A percentile compares a stretch with the other conserved stretches of the same genome.
phyloP scores from a whole-genome alignment of 1,140 invertebrate genomes.

The Drusus annulatus region DNA sequence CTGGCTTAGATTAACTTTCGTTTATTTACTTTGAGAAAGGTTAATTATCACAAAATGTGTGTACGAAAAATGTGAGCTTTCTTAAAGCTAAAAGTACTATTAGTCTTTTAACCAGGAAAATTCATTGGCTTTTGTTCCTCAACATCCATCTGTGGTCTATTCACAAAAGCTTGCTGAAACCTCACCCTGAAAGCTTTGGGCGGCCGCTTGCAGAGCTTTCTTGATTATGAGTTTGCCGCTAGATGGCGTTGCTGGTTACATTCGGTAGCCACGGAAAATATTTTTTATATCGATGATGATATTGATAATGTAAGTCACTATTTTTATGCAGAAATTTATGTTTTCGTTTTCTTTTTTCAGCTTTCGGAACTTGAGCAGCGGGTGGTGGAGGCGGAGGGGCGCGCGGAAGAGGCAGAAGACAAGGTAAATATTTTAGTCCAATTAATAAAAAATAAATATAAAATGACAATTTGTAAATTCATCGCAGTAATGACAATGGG shows the following conservation, averaged over 20 bases:
- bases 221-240: background rate
- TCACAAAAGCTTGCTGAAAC: background rate
- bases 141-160: background rate
- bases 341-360: constrained; percentile 78
- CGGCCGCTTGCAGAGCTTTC: background rate
- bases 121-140: too few relatives aligned
- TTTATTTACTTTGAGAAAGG: too few relatives aligned
- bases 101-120: too few relatives aligned
- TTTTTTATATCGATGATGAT: background rate
- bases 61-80: too few relatives aligned
- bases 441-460: too few relatives aligned
- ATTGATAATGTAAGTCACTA: background rate
- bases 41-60: too few relatives aligned
- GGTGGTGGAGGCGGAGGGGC: constrained; percentile 89
- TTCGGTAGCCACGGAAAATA: background rate
- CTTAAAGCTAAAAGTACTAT: too few relatives aligned
- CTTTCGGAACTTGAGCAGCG: constrained; percentile 92
- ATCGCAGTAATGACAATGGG: too few relatives aligned
- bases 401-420: constrained; percentile 92
- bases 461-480: too few relatives aligned
- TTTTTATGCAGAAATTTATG: background rate
- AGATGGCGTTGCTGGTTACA: background rate
- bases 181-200: background rate
- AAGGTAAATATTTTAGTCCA: constrained; percentile 78
- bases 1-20: too few relatives aligned